A percentile compares a stretch with the other conserved stretches of the same genome.
Conservation (phyloP, 1,140 invertebrate species). For the Gryllus bimaculatus region DNA sequence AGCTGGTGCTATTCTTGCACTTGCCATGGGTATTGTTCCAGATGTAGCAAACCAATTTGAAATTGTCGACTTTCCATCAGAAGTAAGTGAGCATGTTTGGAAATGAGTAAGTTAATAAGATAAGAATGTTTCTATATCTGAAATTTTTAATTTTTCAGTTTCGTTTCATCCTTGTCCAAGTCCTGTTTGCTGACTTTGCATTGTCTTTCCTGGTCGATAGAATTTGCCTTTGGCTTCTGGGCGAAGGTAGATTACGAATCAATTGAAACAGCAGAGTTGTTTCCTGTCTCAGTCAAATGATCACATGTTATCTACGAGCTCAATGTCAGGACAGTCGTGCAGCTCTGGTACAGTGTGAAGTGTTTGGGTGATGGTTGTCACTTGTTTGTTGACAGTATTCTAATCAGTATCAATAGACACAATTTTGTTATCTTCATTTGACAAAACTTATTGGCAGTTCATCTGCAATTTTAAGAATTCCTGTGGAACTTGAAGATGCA, state of each 20-base stretch:
- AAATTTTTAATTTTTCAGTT: slow-evolving; percentile 57
- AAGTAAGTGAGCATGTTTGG: slow-evolving; percentile 49
- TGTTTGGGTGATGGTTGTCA: not conserved
- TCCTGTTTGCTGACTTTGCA: slow-evolving; percentile 72
- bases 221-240: slow-evolving; percentile 77
- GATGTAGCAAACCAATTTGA: slow-evolving; percentile 74
- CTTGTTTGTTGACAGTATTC: not conserved
- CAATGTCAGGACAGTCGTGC: too few relatives aligned
- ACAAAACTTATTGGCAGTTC: not conserved
- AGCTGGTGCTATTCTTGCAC: slow-evolving; percentile 56
- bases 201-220: slow-evolving; percentile 76
- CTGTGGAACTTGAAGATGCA: not conserved
- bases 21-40: slow-evolving; percentile 68
- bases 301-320: too few relatives aligned
- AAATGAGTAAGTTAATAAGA: not conserved
- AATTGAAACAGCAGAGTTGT: slow-evolving; percentile 16
- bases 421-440: not conserved
- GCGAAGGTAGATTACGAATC: slow-evolving; percentile 53
- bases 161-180: slow-evolving; percentile 64
- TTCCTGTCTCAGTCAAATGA: not conserved
- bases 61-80: slow-evolving; percentile 77
- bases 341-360: not conserved
- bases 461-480: not conserved
- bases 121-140: not conserved
- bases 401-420: not conserved